Evolutionary conservation across 2,113 vertebrate species (phyloP).

Genomic region (Stomatorhinus ivindoensis): DNA sequence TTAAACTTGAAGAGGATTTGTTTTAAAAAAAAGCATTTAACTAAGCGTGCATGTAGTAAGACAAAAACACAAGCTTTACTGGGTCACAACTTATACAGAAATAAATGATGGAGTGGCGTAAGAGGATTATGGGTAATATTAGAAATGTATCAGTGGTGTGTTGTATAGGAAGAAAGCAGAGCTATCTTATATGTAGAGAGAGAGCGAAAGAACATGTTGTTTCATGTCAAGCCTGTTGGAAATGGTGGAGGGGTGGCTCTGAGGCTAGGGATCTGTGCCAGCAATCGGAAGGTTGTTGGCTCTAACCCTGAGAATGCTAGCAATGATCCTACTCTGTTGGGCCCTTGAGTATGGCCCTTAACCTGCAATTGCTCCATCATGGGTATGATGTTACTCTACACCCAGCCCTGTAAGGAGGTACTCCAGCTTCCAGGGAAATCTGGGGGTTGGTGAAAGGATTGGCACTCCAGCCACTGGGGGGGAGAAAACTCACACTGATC

Average conservation of each 20-base stretch:
- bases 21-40: not conserved
- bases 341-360: too few relatives aligned
- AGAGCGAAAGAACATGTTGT: not conserved
- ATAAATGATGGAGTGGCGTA: not conserved
- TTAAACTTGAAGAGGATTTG: not conserved
- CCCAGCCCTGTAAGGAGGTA: too few relatives aligned
- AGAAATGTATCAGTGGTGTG: not conserved
- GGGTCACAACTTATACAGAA: not conserved
- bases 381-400: too few relatives aligned
- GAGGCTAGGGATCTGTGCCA: too few relatives aligned
- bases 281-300: too few relatives aligned
- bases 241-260: not conserved
- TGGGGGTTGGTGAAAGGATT: too few relatives aligned
- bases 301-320: too few relatives aligned
- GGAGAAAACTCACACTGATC: too few relatives aligned
- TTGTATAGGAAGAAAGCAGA: not conserved
- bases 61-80: not conserved
- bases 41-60: not conserved
- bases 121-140: not conserved
- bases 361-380: too few relatives aligned
- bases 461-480: too few relatives aligned
- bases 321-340: too few relatives aligned
- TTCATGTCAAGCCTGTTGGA: not conserved
- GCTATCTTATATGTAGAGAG: not conserved
- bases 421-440: too few relatives aligned